Base-by-base conservation (phyloP, 2,888 invertebrate species). In the Metopia argyrocephala region DNA sequence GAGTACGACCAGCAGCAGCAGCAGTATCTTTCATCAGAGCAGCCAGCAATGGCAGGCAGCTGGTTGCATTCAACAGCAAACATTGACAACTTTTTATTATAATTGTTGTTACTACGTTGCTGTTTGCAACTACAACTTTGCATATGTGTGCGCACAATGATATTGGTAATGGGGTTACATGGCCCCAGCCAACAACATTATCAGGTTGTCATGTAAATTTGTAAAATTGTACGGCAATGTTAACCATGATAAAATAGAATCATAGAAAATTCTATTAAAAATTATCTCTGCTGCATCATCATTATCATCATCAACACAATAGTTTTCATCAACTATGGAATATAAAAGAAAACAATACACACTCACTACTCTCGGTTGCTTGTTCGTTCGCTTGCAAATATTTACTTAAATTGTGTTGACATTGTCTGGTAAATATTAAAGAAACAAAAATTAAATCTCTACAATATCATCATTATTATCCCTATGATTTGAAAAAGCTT, bases 371-470 rank as follows among this genome's bases (percentile, higher is more conserved):
- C 12, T 38, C 38, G 12, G 31, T 31, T 31, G 15, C 15, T 38
- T 38, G 15, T 38, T 12, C 38, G 38, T 38, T 38, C 38, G 15
- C 9, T 38, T 38, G 38, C 57, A 78, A 61, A 71, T 25, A 66
- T 78, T 78, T 71, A 71, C 59, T 70, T 69, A 46, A 71, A 71
- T 78, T 61, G 46, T 71, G 78, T 71, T 78, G 78, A 78, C 65
- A 71, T 66, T 71, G 78, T 71, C 66, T 71, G 54, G 15, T 20
- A 25, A 71, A 59, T 12, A 50, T 38, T 38, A 66, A 46, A 27
- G n/a, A 45, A 50, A 64, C 5, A 12, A 18, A 12, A 25, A 38
- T 1, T 38, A 12, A 12, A 38, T 38, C 38, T 38, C 38, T 38
- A 45, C 28, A 65, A 68, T 46, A 4, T 46, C 46, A 9, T 21